phyloP scores from a whole-genome alignment of 2,888 invertebrate genomes.

The Mystacides longicornis region DNA sequence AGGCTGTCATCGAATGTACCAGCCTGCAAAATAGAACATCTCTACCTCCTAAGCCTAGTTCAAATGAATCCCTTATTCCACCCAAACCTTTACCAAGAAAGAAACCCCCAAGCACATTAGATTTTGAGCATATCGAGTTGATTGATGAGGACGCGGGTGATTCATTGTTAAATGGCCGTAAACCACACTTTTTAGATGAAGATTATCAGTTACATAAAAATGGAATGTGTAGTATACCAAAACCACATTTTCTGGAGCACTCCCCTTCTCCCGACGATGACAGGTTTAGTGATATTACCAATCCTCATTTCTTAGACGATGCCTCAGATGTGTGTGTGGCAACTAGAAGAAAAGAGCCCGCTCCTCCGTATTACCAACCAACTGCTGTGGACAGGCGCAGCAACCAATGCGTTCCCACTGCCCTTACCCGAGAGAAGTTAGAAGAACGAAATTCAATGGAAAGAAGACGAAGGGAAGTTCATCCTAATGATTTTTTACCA shows the following conservation, averaged over 20 bases:
- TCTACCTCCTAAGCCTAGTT: not conserved
- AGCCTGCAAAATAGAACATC: conserved; percentile 10
- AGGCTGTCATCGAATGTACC: conserved; percentile 15
- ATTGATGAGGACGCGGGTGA: conserved; percentile 36
- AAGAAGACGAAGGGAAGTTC: conserved; percentile 15
- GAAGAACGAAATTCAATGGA: conserved; percentile 17
- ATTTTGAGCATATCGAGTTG: conserved; percentile 29
- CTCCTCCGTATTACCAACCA: conserved; percentile 23
- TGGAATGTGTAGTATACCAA: conserved; percentile 44
- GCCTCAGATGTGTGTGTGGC: conserved; percentile 24
- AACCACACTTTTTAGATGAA: conserved; percentile 56
- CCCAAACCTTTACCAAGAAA: conserved; percentile 5
- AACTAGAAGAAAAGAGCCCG: conserved; percentile 35
- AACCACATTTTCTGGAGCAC: conserved; percentile 48
- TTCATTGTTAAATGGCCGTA: conserved; percentile 25
- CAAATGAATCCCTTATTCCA: conserved; percentile 5
- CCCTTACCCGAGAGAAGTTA: conserved; percentile 7
- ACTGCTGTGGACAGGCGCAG: conserved; percentile 31
- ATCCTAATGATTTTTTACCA: conserved; percentile 43
- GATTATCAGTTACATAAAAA: conserved; percentile 50
- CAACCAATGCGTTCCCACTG: not conserved
- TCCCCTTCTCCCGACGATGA: conserved; percentile 47
- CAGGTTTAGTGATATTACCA: conserved; percentile 45
- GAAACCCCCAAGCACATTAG: conserved; percentile 22
- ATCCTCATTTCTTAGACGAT: conserved; percentile 46